Base-by-base conservation (phyloP, 2,797 vertebrate genomes). In the Erethizon dorsatum region DNA sequence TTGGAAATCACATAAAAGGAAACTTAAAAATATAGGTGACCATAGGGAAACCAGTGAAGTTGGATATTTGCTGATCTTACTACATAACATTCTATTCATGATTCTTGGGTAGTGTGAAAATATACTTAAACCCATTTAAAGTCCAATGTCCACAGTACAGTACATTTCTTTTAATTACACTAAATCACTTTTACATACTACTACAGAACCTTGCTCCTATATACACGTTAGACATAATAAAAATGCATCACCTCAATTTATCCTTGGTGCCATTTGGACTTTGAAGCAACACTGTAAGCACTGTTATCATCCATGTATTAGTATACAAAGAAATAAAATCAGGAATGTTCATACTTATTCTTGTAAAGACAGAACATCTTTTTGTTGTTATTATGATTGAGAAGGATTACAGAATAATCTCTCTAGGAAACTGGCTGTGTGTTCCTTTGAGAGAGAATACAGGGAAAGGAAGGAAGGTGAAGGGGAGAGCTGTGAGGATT, bases 281-380 rank as follows among this genome's bases (percentile, higher is more conserved):
- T 97, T 95, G 45, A 96, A 90, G 28, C 47, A 87, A 57, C 54
- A 50, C 84, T 83, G 50, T 91, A 79, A 63, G 61, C 71, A 90
- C 37, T 61, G 17, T 54, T 47, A 73, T 8, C 24, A 7, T 22
- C 52, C 41, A 5, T 15, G 22, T 33, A 50, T 71, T 52, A 73
- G 83, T 67, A 94, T 26, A 88, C 50, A 7, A 28, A 47, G 45
- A 92, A 11, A 94, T 47, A 88, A 13, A 78, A 91, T 7, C 80
- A 82, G 12, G 86, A 90, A 94, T 95, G 77, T 96, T 97, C 94
- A 91, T 12, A 57, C 12, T 26, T 73, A 77, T 78, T 71, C 94
- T 87, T 84, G 56, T 33, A 94, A 98, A 96, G 88, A 89, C 50
- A 77, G 18, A 83, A 84, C 8, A 95, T 67, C 69, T 87, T 26